phyloP scores from a whole-genome alignment of 2,797 vertebrate genomes.

The Taeniopygia guttata region DNA sequence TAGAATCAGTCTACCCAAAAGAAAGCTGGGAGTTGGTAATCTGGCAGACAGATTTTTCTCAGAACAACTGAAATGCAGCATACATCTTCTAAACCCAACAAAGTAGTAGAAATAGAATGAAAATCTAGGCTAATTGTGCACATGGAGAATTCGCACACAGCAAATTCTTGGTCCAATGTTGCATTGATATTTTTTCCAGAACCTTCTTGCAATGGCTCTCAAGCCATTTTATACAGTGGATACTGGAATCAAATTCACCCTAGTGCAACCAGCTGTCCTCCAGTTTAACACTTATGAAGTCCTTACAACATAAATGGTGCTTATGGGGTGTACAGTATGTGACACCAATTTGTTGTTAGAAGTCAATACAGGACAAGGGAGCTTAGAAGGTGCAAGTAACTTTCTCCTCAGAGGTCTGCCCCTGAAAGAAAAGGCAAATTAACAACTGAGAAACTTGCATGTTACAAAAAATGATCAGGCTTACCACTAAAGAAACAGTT shows the following conservation, averaged over 20 bases:
- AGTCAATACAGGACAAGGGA: neutral
- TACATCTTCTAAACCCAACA: neutral
- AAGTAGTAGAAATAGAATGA: neutral
- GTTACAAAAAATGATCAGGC: neutral
- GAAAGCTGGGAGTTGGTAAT: neutral
- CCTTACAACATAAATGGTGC: neutral
- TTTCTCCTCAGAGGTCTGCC: neutral
- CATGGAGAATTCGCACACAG: fast-evolving
- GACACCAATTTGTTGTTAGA: neutral
- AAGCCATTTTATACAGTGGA: neutral
- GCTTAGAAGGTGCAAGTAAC: neutral
- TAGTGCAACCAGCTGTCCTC: neutral
- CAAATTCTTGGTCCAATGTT: neutral
- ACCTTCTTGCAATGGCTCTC: neutral
- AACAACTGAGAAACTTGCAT: neutral
- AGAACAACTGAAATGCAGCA: neutral
- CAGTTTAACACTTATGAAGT: neutral
- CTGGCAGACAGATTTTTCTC: neutral
- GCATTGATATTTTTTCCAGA: neutral
- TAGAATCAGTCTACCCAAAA: neutral
- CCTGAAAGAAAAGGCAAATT: neutral
- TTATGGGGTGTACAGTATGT: neutral
- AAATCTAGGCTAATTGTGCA: neutral
- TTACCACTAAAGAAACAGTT: neutral
- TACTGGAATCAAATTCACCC: neutral